Base-by-base conservation (phyloP, 2,888 invertebrate genomes). In the Ichneumoninae sp. region DNA sequence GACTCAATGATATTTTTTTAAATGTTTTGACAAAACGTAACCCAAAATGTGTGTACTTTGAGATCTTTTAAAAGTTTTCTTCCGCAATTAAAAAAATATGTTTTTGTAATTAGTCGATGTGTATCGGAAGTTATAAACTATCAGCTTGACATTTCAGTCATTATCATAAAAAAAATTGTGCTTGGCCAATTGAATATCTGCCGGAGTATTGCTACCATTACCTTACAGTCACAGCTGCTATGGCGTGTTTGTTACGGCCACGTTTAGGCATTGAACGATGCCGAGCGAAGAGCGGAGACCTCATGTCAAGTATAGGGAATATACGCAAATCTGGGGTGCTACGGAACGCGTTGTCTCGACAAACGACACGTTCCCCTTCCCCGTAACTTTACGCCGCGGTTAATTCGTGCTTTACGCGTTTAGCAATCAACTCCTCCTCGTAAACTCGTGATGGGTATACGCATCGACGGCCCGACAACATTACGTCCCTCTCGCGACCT, bases 401-500 rank as follows among this genome's bases (percentile, higher is more conserved):
- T 86, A 88, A 89, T 88, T 86, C 87, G 86, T 85, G 85, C 83
- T 88, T 89, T 87, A 87, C 88, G 86, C 85, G 86, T 84, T 88
- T 83, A 85, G 83, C 88, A 83, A 87, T 87, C 85, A 87, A 87
- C 84, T 82, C 86, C 85, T 84, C 54, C 78, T 86, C 87, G 86
- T 88, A 86, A 87, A 88, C 65, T 63, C 79, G 57, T 52, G 19
- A 36, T 65, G 40, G n/a, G 65, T 26, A 71, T 76, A 82, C 83
- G 82, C 54, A 83, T 83, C 82, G 81, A 74, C 70, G 71, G 70
- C 66, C 47, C 54, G 57, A 66, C 70, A 76, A 82, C 78, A 80
- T 81, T 78, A 82, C 50, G 60, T 68, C 71, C 63, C 75, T 74
- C 63, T 70, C 73, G 74, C 54, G 50, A 75, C 66, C 75, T 66